These are phyloP conservation scores for Auanema freiburgensis DNA, from an alignment of 2,888 invertebrate genomes.

Conservation along the genomic window DNA sequence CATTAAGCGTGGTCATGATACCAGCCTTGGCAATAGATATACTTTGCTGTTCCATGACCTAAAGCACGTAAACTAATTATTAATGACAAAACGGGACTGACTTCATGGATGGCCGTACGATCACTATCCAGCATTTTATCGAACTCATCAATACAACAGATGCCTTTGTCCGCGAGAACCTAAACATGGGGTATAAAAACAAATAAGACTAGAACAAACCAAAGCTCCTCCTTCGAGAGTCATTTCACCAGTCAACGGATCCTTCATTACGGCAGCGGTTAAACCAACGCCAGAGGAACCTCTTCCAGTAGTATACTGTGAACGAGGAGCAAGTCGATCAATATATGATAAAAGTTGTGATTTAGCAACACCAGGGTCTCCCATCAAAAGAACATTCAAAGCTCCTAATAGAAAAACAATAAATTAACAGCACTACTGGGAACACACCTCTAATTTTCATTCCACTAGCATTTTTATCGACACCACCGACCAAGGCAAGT, in stretches of 20 bases:
- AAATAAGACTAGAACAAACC: slow-evolving; percentile 66
- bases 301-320: slow-evolving; percentile 68
- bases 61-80: neutral
- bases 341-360: slow-evolving; percentile 93
- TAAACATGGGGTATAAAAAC: slow-evolving; percentile 5
- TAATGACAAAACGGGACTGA: slow-evolving; percentile 64
- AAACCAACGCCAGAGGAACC: slow-evolving; percentile 77
- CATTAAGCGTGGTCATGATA: slow-evolving; percentile 96
- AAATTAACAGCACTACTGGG: neutral
- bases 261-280: slow-evolving; percentile 96
- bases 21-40: slow-evolving; percentile 99
- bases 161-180: slow-evolving; percentile 60
- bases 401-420: slow-evolving; percentile 63
- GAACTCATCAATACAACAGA: slow-evolving; percentile 98
- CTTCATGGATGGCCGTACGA: slow-evolving; percentile 93
- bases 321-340: slow-evolving; percentile 85
- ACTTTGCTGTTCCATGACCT: slow-evolving; percentile 85
- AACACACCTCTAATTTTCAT: slow-evolving; percentile 85
- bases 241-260: slow-evolving; percentile 95
- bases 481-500: slow-evolving; percentile 80
- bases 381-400: slow-evolving; percentile 98
- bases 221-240: slow-evolving; percentile 93
- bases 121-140: slow-evolving; percentile 98
- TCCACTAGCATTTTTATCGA: slow-evolving; percentile 85
- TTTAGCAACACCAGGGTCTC: slow-evolving; percentile 99